Conservation (phyloP, 2,113 vertebrate genomes). For the Puffinus mauretanicus region DNA sequence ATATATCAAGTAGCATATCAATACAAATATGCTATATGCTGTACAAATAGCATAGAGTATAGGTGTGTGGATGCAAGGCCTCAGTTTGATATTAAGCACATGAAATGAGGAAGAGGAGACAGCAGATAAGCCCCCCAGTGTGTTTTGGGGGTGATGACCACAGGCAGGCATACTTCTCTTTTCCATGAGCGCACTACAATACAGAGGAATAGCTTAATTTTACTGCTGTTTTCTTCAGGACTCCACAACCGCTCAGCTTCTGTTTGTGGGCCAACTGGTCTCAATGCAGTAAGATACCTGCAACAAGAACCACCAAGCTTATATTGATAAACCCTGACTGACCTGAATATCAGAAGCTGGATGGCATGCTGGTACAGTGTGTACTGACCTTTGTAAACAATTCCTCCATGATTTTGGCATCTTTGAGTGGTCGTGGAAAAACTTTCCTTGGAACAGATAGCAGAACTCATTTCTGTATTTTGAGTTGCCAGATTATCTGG, state of each 20-base stretch:
- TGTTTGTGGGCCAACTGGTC: background rate
- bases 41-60: background rate
- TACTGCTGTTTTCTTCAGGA: background rate
- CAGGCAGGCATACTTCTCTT: background rate
- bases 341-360: background rate
- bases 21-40: background rate
- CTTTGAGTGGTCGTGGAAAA: background rate
- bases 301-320: background rate
- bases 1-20: background rate
- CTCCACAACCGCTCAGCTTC: background rate
- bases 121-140: background rate
- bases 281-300: background rate
- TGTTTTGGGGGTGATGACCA: background rate
- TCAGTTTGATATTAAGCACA: background rate
- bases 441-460: constrained; percentile 8
- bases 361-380: background rate
- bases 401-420: background rate
- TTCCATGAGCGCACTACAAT: background rate
- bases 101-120: background rate
- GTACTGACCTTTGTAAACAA: background rate
- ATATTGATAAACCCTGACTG: background rate
- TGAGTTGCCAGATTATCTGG: constrained; percentile 26
- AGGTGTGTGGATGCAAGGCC: background rate
- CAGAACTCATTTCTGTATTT: background rate
- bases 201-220: background rate